Conservation (phyloP, 2,797 vertebrate species). For the Lagocephalus sceleratus region DNA sequence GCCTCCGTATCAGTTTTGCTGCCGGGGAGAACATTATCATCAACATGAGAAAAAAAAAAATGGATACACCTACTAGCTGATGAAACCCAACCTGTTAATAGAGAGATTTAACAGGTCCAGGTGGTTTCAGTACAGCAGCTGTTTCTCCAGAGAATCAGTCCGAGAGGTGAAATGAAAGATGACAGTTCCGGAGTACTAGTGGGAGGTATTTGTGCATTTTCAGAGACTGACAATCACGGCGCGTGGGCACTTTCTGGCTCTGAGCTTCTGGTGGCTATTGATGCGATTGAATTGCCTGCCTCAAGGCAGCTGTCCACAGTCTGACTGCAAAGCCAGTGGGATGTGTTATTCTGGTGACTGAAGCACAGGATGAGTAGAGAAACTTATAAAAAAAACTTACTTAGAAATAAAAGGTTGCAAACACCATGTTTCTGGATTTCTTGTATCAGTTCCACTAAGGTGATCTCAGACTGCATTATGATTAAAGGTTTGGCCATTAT, state of each 20-base stretch:
- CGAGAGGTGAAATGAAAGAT: conserved; percentile 27
- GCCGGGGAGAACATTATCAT: conserved; percentile 25
- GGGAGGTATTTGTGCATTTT: conserved; percentile 34
- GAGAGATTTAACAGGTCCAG: conserved; percentile 21
- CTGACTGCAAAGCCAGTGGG: conserved; percentile 15
- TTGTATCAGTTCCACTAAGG: no score
- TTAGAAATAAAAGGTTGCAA: conserved; percentile 34
- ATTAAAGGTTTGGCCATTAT: no score
- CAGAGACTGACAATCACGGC: conserved; percentile 35
- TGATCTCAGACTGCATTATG: no score
- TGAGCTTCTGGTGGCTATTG: conserved; percentile 29
- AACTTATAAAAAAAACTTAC: conserved; percentile 32
- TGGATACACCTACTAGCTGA: conserved; percentile 31
- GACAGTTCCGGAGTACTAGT: conserved; percentile 20
- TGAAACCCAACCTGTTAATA: conserved; percentile 30
- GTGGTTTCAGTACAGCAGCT: conserved; percentile 15
- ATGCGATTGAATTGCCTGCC: conserved; percentile 48
- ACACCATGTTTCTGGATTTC: conserved; percentile 29
- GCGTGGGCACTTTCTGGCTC: conserved; percentile 17
- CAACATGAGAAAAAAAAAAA: conserved; percentile 31
- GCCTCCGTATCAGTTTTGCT: conserved; percentile 17
- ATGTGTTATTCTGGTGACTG: conserved; percentile 22
- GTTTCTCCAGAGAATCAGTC: conserved; percentile 23
- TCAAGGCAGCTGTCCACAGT: conserved; percentile 36
- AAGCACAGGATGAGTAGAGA: conserved; percentile 7